These are phyloP conservation scores for Mimumesa dahlbomi DNA, from an alignment of 2,888 invertebrate species.

Conservation along the genomic window DNA sequence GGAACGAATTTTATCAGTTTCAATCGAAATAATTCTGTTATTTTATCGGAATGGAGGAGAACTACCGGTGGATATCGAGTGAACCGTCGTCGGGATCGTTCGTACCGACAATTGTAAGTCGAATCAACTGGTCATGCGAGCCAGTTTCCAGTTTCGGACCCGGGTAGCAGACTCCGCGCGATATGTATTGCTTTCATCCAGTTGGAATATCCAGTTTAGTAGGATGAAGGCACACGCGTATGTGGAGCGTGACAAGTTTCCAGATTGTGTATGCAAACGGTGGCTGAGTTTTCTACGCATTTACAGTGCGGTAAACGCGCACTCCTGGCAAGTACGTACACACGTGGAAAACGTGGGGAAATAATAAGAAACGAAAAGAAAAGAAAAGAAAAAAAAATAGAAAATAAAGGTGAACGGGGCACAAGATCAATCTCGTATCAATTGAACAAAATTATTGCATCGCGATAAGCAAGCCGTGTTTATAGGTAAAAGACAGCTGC, in stretches of 20 bases:
- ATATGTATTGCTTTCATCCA: slow-evolving; percentile 59
- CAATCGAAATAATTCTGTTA: too few relatives aligned
- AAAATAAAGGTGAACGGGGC: neutral
- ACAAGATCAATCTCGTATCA: neutral
- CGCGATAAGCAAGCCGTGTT: slow-evolving; percentile 2
- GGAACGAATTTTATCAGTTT: too few relatives aligned
- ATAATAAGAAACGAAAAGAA: neutral
- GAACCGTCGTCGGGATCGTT: too few relatives aligned
- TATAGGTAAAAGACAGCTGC: neutral
- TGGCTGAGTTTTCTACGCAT: slow-evolving; percentile 55
- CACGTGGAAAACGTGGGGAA: neutral
- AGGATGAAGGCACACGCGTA: slow-evolving; percentile 66
- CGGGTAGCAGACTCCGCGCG: slow-evolving; percentile 17
- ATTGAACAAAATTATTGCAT: slow-evolving; percentile 2
- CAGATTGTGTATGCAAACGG: slow-evolving; percentile 62
- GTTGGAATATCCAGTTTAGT: slow-evolving; percentile 68
- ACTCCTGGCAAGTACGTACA: neutral
- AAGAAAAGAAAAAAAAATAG: neutral
- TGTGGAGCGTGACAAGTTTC: slow-evolving; percentile 69
- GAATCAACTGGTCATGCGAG: slow-evolving; percentile 5
- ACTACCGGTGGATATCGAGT: too few relatives aligned
- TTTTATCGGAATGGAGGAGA: too few relatives aligned
- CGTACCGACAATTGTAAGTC: neutral
- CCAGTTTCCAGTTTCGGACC: slow-evolving; percentile 54
- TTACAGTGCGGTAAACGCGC: slow-evolving; percentile 27